Evolutionary conservation across 2,888 invertebrate species (phyloP), one percentile per base, ranked within the genome.

Genomic region (Stenurella melanura): DNA sequence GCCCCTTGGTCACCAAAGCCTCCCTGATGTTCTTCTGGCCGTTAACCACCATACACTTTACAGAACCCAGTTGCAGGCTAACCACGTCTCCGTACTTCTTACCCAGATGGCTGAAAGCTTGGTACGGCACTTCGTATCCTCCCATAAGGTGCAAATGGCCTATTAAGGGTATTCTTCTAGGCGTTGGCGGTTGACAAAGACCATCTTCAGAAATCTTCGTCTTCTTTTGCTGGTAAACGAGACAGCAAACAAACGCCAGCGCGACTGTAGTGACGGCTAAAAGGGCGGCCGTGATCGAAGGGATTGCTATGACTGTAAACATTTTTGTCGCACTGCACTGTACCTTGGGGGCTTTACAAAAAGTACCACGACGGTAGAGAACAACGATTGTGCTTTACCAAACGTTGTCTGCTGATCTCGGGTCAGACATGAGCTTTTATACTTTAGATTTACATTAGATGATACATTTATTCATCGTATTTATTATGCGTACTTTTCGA

Each of bases 11-110:
- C 79, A 91, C 89, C 69, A 93, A 89, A 18, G 92, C 92, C 83
- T 93, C 93, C 74, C 90, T 89, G 82, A 93, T 92, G 83, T 91
- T 92, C 77, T 91, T 91, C 77, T 92, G 88, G 11, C 92, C 92
- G 83, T 92, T 92, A 18, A 93, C 91, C 77, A 93, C 91, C 57
- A 93, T 88, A 83, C 92, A 92, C 50, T 90, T 90, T 15, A 92
- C 90, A 57, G 89, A 90, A 11, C 93, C 93, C 82, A 93, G 86
- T 75, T 90, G 89, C n/a, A 93, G 84, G 76, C 90, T 90, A 77
- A 92, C 88, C 10, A 93, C 89, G 70, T 90, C 88, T n/a, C 92
- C 92, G 86, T 91, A 92, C 69, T 89, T 89, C 79, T 88, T 88
- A 42, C 90, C 90, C 50, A 93, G 87, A 19, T 89, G 89, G 26